Evolutionary conservation across 2,888 invertebrate species (phyloP).

Genomic region (Halictus quadricinctus): DNA sequence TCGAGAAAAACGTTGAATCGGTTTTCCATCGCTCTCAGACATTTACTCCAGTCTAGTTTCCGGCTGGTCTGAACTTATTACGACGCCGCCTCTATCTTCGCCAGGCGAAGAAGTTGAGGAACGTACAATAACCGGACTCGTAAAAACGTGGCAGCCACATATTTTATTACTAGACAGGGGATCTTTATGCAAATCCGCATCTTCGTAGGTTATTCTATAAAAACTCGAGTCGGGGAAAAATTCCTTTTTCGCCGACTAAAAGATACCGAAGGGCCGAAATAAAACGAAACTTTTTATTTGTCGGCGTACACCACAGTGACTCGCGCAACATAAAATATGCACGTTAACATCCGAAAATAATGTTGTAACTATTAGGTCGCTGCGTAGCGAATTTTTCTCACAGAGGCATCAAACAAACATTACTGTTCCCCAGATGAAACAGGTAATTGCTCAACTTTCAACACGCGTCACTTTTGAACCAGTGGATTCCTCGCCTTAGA

Average conservation of each 20-base stretch:
- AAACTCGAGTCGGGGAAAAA: background rate
- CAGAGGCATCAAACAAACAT: too few species aligned
- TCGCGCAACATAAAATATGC: background rate
- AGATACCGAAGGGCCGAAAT: background rate
- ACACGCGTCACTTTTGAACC: too few species aligned
- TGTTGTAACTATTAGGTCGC: background rate
- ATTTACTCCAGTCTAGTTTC: constrained; percentile 52
- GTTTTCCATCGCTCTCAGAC: constrained; percentile 57
- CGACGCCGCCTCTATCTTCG: constrained; percentile 11
- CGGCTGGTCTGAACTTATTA: constrained; percentile 28
- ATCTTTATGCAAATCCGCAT: constrained; percentile 8
- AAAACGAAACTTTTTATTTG: background rate
- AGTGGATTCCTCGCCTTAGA: too few species aligned
- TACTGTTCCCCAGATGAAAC: too few species aligned
- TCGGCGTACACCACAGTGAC: background rate
- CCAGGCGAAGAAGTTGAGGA: constrained; percentile 15
- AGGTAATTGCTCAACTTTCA: too few species aligned
- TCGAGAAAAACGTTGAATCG: constrained; percentile 65
- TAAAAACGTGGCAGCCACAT: constrained; percentile 23
- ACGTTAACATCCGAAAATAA: background rate
- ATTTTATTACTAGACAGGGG: constrained; percentile 21
- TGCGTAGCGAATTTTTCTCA: background rate
- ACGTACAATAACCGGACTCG: constrained; percentile 28
- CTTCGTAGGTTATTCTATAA: background rate
- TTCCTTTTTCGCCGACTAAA: background rate